Evolutionary conservation across 2,888 invertebrate genomes (phyloP).

Genomic region (Amaurobius ferox): DNA sequence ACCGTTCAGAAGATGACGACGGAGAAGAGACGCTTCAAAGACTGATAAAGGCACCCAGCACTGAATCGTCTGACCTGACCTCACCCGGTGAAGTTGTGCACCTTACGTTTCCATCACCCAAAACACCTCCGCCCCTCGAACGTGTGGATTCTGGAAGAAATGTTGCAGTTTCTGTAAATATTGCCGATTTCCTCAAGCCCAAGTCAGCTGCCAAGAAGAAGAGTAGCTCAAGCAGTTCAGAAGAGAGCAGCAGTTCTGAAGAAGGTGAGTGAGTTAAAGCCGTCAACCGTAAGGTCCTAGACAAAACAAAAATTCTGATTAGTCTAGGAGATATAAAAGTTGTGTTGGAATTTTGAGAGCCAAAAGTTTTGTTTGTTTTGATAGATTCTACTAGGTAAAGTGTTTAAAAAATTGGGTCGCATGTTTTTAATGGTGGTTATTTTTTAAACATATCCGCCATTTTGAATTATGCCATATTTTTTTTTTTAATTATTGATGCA

Average conservation of each 20-base stretch:
- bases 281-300: too few species aligned
- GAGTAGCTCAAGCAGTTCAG: slow-evolving; percentile 24
- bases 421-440: too few species aligned
- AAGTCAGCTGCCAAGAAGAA: slow-evolving; percentile 12
- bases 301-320: too few species aligned
- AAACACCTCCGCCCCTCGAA: slow-evolving; percentile 31
- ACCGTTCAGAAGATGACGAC: background rate
- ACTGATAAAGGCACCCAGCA: slow-evolving; percentile 45
- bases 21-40: background rate
- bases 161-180: slow-evolving; percentile 61
- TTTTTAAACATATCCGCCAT: too few species aligned
- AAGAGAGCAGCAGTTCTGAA: slow-evolving; percentile 16
- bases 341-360: too few species aligned
- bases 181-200: slow-evolving; percentile 63
- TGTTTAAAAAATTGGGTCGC: too few species aligned
- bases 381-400: too few species aligned
- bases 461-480: too few species aligned
- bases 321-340: too few species aligned
- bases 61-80: slow-evolving; percentile 56
- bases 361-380: too few species aligned
- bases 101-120: slow-evolving; percentile 45
- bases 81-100: slow-evolving; percentile 63
- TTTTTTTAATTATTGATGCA: too few species aligned
- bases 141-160: slow-evolving; percentile 66
- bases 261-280: slow-evolving; percentile 20